Conservation (phyloP, 2,113 vertebrate genomes). For the Urocynchramus pylzowi region DNA sequence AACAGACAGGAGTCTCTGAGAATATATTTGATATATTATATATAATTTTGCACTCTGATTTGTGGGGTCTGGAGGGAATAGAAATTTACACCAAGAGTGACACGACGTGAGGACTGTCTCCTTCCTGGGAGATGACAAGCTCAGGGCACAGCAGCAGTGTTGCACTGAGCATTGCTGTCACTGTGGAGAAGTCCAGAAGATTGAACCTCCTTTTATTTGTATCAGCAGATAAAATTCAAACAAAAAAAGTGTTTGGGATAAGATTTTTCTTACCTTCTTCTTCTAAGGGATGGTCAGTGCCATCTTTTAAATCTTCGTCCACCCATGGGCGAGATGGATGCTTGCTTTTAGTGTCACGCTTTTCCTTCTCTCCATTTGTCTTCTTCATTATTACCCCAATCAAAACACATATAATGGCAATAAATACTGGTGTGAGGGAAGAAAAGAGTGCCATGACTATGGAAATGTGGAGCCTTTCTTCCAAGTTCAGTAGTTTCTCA, state of each 20-base stretch:
- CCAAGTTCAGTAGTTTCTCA: not conserved
- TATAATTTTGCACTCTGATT: not conserved
- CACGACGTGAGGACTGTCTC: not conserved
- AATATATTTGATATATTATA: not conserved
- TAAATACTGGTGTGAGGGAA: slow-evolving; percentile 80
- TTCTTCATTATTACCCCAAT: slow-evolving; percentile 75
- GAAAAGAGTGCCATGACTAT: slow-evolving; percentile 76
- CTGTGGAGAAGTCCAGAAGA: not conserved
- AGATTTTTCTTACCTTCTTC: slow-evolving; percentile 72
- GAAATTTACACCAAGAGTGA: not conserved
- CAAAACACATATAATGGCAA: slow-evolving; percentile 80
- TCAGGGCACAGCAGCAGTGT: not conserved
- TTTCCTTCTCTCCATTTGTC: not conserved
- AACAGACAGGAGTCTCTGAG: not conserved
- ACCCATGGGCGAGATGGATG: slow-evolving; percentile 73
- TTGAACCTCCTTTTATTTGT: not conserved
- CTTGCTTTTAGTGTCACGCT: not conserved
- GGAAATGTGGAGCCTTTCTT: not conserved
- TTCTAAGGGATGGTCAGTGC: slow-evolving; percentile 63
- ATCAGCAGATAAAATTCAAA: not conserved
- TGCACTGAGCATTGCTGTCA: too few species aligned
- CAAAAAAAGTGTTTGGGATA: not conserved
- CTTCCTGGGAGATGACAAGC: not conserved
- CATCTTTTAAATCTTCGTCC: slow-evolving; percentile 84
- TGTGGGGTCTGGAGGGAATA: not conserved